Evolutionary conservation across 2,113 vertebrate species (phyloP).

Genomic region (Lathamus discolor): DNA sequence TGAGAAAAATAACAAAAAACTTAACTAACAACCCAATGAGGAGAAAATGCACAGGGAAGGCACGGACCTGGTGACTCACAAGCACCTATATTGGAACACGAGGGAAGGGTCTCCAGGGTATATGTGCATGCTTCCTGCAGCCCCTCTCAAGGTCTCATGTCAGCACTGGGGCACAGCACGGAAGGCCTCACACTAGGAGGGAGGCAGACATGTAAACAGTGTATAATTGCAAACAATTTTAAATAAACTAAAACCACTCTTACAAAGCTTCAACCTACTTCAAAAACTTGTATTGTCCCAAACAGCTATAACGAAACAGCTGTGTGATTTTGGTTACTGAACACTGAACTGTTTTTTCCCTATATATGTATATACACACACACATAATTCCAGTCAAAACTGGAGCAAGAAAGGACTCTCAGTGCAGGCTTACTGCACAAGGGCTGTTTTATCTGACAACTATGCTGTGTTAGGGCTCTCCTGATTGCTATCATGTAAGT

Average conservation of each 20-base stretch:
- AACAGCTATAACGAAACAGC: background rate
- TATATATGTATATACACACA: rapidly evolving
- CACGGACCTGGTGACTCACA: background rate
- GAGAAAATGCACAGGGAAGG: background rate
- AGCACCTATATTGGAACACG: rapidly evolving
- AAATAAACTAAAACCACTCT: background rate
- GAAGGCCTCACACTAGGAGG: background rate
- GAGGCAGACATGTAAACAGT: background rate
- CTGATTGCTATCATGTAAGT: background rate
- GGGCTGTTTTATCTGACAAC: background rate
- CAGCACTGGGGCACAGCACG: background rate
- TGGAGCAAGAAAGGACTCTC: background rate
- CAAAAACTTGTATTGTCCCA: background rate
- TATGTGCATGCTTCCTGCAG: background rate
- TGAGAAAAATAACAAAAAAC: background rate
- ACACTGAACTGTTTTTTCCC: background rate
- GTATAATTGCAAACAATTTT: background rate
- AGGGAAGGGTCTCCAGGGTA: background rate
- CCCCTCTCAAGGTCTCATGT: rapidly evolving
- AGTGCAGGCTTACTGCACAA: background rate
- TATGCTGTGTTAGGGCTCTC: background rate
- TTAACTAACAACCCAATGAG: background rate
- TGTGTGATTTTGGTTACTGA: background rate
- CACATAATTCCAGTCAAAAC: background rate
- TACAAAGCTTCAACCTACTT: background rate